Percentiles rank a stretch among this genome's conserved stretches.
Evolutionary conservation across 1,140 invertebrate species (phyloP).

Genomic region (Calycopis cecrops): DNA sequence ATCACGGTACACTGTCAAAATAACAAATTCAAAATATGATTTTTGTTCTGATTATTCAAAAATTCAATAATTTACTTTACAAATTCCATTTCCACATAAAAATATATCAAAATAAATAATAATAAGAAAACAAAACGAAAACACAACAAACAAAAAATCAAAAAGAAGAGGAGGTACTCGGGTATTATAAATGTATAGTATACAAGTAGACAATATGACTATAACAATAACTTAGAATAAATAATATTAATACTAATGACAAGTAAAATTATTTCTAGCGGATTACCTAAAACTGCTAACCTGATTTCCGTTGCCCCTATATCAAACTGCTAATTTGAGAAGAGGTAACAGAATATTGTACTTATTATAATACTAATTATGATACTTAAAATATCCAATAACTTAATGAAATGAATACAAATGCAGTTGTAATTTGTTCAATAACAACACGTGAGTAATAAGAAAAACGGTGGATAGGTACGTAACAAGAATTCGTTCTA

Average conservation of each 20-base stretch:
- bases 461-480: constrained; percentile 2
- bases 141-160: constrained; percentile 39
- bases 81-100: no score
- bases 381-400: constrained; percentile 10
- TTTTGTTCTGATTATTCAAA: no score
- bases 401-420: constrained; percentile 15
- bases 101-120: constrained; percentile 20
- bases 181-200: constrained; percentile 69
- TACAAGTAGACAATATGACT: constrained; percentile 32
- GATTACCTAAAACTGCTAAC: constrained; percentile 57
- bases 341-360: constrained; percentile 72
- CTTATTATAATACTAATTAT: constrained; percentile 47
- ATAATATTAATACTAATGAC: constrained; percentile 74
- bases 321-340: constrained; percentile 47
- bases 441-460: background rate
- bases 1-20: background rate
- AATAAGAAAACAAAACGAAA: constrained; percentile 39
- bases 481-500: constrained; percentile 2
- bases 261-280: constrained; percentile 69
- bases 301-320: constrained; percentile 67
- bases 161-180: constrained; percentile 67
- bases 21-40: no score
- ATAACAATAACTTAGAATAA: constrained; percentile 63
- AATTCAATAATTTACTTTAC: no score
- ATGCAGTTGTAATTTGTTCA: constrained; percentile 1